A percentile compares a stretch with the other conserved stretches of the same genome.
These are phyloP conservation scores for Drosophila mettleri DNA, from an alignment of 2,888 invertebrate species.

Conservation along the genomic window DNA sequence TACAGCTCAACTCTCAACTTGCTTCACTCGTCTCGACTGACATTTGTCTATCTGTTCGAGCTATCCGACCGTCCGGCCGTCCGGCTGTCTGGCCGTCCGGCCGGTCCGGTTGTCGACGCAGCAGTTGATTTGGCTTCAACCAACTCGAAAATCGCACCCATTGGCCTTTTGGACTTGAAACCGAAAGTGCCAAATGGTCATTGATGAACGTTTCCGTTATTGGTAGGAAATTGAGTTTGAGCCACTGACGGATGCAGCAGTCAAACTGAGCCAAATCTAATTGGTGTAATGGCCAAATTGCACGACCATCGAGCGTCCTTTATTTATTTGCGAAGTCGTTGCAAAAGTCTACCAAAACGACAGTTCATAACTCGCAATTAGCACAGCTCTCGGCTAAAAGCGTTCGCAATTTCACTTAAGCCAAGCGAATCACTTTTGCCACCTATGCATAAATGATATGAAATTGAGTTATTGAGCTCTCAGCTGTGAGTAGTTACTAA, in stretches of 20 bases:
- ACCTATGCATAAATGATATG: neutral
- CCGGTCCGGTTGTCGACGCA: conserved; percentile 37
- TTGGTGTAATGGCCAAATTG: conserved; percentile 46
- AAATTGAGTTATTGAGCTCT: neutral
- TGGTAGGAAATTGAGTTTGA: conserved; percentile 45
- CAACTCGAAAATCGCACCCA: conserved; percentile 44
- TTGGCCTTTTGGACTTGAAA: conserved; percentile 58
- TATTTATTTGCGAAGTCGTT: neutral
- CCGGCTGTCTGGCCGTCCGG: conserved; percentile 20
- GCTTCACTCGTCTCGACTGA: conserved; percentile 37
- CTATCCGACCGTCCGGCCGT: conserved; percentile 23
- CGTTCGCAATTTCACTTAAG: neutral
- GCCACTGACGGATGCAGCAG: conserved; percentile 28
- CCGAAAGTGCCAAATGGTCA: conserved; percentile 69
- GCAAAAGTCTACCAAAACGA: neutral
- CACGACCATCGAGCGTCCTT: neutral
- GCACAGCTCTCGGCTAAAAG: neutral
- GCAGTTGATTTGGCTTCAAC: conserved; percentile 66
- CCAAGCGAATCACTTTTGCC: no score
- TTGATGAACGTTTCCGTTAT: conserved; percentile 68
- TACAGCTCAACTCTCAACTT: conserved; percentile 18
- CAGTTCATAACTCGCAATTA: conserved; percentile 3
- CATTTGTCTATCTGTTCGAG: conserved; percentile 44
- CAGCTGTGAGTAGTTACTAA: neutral
- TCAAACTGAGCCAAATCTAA: conserved; percentile 39